phyloP scores from a whole-genome alignment of 2,113 vertebrate species.

The Clarias magur region DNA sequence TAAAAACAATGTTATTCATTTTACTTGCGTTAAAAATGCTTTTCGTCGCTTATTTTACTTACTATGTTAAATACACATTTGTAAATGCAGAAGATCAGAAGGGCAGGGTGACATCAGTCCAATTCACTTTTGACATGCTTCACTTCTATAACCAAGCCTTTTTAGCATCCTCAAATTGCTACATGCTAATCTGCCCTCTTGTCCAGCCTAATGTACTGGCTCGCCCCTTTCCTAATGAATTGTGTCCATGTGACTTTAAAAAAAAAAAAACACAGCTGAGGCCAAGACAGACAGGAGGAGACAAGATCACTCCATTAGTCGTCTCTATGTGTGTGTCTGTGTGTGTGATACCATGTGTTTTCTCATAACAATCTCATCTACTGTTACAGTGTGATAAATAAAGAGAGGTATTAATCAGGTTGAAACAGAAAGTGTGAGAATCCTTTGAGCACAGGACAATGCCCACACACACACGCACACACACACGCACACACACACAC shows the following conservation, averaged over 20 bases:
- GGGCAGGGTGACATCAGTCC: no score
- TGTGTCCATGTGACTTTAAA: constrained; percentile 17
- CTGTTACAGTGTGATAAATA: constrained; percentile 14
- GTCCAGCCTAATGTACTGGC: not conserved
- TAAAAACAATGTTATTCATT: not conserved
- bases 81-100: no score
- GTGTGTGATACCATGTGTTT: constrained; percentile 17
- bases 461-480: not conserved
- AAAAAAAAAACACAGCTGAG: constrained; percentile 33
- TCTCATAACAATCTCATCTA: constrained; percentile 32
- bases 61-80: not conserved
- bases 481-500: not conserved
- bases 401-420: constrained; percentile 21
- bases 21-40: not conserved
- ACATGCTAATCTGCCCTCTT: not conserved
- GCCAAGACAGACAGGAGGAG: constrained; percentile 13
- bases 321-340: constrained; percentile 8
- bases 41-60: not conserved
- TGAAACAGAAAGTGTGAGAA: constrained; percentile 3
- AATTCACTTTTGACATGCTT: no score
- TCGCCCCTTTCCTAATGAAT: not conserved
- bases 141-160: no score
- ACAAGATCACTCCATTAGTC: constrained; percentile 27
- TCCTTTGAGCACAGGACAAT: constrained; percentile 37
- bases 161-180: not conserved